Conservation (phyloP, 2,113 vertebrate genomes). For the Ailuropoda melanoleuca region DNA sequence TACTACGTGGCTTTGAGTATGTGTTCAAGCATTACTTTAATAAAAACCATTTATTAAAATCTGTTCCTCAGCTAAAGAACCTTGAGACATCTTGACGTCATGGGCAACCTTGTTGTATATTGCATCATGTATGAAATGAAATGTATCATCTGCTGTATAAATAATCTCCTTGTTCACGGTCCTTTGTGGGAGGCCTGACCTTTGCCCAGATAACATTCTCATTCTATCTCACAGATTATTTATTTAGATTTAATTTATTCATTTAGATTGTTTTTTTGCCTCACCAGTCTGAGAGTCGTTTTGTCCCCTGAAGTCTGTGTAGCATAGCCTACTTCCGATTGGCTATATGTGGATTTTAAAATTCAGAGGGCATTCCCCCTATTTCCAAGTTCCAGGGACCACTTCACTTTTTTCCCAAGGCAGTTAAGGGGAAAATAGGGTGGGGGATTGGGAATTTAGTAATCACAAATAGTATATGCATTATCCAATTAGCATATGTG, state of each 20-base stretch:
- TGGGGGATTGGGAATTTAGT: too few relatives aligned
- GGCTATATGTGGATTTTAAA: background rate
- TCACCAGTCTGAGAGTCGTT: background rate
- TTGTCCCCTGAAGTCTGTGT: background rate
- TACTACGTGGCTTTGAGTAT: background rate
- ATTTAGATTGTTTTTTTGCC: background rate
- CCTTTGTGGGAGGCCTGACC: background rate
- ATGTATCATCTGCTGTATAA: background rate
- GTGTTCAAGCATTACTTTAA: background rate
- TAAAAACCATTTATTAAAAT: background rate
- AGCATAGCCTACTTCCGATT: background rate
- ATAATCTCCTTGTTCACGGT: background rate
- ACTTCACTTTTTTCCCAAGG: background rate
- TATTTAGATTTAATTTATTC: background rate
- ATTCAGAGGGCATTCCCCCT: background rate
- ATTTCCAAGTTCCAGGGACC: background rate
- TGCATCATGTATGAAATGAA: background rate
- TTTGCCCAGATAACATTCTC: background rate
- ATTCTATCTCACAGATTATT: background rate
- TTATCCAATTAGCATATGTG: accelerated
- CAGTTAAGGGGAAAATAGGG: background rate
- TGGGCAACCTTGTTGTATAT: background rate
- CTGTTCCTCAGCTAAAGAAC: background rate
- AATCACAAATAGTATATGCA: background rate
- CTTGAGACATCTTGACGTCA: background rate